Evolutionary conservation across 2,888 invertebrate genomes (phyloP).

Genomic region (Synanthedon andrenaeformis): DNA sequence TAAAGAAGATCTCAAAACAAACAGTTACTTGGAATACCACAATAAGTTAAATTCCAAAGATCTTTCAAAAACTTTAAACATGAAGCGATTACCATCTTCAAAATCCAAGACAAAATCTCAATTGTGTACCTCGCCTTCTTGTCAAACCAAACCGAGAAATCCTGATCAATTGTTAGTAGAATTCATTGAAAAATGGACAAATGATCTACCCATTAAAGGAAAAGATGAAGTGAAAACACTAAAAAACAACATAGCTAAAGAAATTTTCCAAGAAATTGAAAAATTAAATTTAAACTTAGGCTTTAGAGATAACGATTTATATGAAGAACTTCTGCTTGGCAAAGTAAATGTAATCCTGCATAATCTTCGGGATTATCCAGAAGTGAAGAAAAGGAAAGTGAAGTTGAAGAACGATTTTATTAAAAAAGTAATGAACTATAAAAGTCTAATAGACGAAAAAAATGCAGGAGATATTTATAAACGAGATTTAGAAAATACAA

Average conservation of each 20-base stretch:
- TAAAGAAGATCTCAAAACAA: conserved; percentile 5
- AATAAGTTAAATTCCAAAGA: background rate
- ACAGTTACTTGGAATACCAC: background rate
- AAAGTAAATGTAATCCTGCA: conserved; percentile 30
- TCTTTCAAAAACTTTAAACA: background rate
- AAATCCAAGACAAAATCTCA: conserved; percentile 4
- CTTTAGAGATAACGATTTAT: conserved; percentile 27
- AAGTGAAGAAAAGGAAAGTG: conserved; percentile 19
- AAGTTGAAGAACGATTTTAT: conserved; percentile 22
- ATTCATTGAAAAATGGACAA: conserved; percentile 37
- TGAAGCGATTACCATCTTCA: background rate
- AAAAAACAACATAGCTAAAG: conserved; percentile 26
- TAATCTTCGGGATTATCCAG: conserved; percentile 19
- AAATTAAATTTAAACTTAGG: conserved; percentile 28
- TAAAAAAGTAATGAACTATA: conserved; percentile 24
- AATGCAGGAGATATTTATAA: conserved; percentile 32
- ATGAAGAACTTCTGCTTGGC: conserved; percentile 24
- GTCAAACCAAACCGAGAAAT: conserved; percentile 2
- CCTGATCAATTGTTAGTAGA: conserved; percentile 24
- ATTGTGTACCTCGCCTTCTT: background rate
- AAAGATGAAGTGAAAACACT: conserved; percentile 12
- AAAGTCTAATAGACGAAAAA: conserved; percentile 21
- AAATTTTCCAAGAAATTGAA: conserved; percentile 33
- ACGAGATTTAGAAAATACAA: conserved; percentile 29
- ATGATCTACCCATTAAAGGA: conserved; percentile 26